A percentile compares a stretch with the other conserved stretches of the same genome.
These are phyloP conservation scores for Aspidiotus rigidus DNA, from an alignment of 2,888 invertebrate genomes.

Conservation along the genomic window DNA sequence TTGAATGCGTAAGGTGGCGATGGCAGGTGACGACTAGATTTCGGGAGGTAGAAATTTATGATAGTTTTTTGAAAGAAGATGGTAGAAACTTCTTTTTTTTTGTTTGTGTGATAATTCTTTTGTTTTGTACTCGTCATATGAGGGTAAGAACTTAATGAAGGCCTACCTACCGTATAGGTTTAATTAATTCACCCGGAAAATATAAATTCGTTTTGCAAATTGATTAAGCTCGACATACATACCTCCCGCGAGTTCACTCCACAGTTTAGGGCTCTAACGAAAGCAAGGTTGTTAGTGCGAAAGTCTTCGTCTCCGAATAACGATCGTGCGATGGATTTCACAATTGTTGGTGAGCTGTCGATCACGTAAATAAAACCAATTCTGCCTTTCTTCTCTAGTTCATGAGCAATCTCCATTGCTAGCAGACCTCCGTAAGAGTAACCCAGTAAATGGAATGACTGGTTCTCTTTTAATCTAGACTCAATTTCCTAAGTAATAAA, in stretches of 20 bases:
- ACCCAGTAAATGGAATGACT: conserved; percentile 51
- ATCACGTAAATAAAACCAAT: conserved; percentile 57
- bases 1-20: too few species aligned
- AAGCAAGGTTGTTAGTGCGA: conserved; percentile 12
- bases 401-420: conserved; percentile 63
- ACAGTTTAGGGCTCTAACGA: conserved; percentile 13
- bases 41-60: too few species aligned
- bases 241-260: conserved; percentile 4
- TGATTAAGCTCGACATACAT: neutral
- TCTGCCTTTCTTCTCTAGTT: conserved; percentile 58
- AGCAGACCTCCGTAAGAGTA: conserved; percentile 80
- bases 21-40: too few species aligned
- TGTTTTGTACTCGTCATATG: too few species aligned
- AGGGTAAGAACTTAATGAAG: too few species aligned
- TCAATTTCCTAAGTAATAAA: conserved; percentile 15
- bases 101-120: too few species aligned
- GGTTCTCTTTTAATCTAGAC: neutral
- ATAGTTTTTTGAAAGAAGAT: too few species aligned
- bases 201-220: too few species aligned
- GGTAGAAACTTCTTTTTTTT: too few species aligned
- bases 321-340: conserved; percentile 46
- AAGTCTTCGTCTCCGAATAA: conserved; percentile 27
- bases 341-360: conserved; percentile 69
- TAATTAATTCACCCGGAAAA: too few species aligned
- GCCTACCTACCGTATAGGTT: too few species aligned